Evolutionary conservation across 1,140 invertebrate genomes (phyloP).

Genomic region (Caerostris darwini): DNA sequence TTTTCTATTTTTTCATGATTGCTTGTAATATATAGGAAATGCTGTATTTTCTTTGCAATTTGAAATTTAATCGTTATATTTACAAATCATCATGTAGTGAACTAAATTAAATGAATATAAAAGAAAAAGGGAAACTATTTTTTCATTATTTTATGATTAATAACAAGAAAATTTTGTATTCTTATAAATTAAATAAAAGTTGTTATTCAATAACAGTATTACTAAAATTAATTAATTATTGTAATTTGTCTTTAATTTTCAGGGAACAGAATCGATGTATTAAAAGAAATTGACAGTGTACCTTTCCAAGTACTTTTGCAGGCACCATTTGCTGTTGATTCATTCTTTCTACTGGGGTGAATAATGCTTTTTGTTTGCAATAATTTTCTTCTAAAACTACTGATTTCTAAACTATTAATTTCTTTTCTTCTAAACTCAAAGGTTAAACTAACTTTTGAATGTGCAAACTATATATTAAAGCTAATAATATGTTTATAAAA

Average conservation of each 20-base stretch:
- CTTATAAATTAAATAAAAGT: neutral
- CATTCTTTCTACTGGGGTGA: slow-evolving; percentile 79
- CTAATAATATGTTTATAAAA: neutral
- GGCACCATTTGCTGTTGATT: slow-evolving; percentile 79
- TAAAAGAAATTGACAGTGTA: slow-evolving; percentile 75
- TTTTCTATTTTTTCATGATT: no score
- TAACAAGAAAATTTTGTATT: neutral
- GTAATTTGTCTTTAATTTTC: neutral
- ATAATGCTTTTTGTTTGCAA: neutral
- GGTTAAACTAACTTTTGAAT: neutral
- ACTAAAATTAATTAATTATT: no score
- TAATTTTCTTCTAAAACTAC: no score
- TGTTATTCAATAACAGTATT: neutral
- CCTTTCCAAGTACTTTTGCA: slow-evolving; percentile 79
- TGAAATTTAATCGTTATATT: no score
- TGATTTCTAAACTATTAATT: no score
- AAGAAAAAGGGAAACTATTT: neutral
- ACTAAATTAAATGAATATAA: no score
- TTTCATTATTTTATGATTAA: neutral
- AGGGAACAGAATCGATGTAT: slow-evolving; percentile 78
- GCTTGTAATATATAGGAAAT: no score
- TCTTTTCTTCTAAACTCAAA: no score
- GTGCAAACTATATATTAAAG: neutral
- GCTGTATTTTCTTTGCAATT: no score
- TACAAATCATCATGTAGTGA: no score